Percentiles rank a stretch among this genome's conserved stretches.
Conservation (phyloP, 2,797 vertebrate species). For the Caiman crocodilus region DNA sequence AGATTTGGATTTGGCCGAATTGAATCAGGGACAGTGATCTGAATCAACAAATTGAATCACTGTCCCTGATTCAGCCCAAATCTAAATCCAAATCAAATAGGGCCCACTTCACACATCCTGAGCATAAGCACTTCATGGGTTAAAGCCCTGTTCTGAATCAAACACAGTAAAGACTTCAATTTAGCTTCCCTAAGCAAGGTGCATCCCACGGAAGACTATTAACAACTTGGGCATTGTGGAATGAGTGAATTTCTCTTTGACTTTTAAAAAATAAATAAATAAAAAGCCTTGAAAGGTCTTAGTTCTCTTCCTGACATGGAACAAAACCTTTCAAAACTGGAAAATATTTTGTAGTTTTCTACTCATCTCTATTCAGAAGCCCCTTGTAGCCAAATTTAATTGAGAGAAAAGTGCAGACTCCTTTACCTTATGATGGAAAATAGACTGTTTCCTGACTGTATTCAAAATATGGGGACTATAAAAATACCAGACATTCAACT, state of each 20-base stretch:
- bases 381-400: conserved; percentile 8
- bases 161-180: neutral
- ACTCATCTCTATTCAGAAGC: neutral
- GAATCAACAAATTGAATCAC: no score
- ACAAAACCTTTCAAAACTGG: no score
- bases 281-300: no score
- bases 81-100: no score
- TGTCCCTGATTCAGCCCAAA: no score
- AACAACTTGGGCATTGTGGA: neutral
- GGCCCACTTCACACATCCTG: no score
- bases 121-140: no score
- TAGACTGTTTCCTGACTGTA: neutral
- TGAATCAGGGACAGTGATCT: no score
- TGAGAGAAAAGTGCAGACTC: neutral
- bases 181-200: neutral
- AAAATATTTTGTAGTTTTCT: neutral
- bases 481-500: neutral
- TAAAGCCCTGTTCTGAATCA: neutral
- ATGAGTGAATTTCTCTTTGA: neutral
- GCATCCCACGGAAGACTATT: neutral
- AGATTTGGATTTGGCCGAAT: no score
- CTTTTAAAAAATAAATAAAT: no score
- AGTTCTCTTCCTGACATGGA: no score
- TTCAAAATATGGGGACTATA: neutral
- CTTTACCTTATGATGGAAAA: conserved; percentile 4